phyloP scores from a whole-genome alignment of 1,140 invertebrate genomes.

The Bactericera cockerelli region DNA sequence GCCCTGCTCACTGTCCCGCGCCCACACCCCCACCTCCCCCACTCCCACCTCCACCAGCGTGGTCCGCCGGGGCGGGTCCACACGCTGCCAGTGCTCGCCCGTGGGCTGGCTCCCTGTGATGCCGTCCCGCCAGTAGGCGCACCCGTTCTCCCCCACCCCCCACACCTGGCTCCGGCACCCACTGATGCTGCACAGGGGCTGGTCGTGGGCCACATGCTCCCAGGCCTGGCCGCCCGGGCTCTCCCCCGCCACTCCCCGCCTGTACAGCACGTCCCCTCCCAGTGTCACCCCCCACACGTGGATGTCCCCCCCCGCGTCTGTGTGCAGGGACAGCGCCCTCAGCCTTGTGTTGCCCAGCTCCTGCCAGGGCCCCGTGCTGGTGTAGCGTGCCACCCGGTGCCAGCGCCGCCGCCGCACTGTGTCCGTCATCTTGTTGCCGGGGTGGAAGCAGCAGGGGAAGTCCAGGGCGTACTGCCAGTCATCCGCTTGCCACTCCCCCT shows the following conservation, averaged over 20 bases:
- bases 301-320: slow-evolving; percentile 24
- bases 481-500: slow-evolving; percentile 74
- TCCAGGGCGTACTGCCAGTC: slow-evolving; percentile 91
- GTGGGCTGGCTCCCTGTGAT: slow-evolving; percentile 44
- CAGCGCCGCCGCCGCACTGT: slow-evolving; percentile 71
- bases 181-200: slow-evolving; percentile 55
- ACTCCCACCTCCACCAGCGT: slow-evolving; percentile 62
- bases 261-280: slow-evolving; percentile 64
- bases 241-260: slow-evolving; percentile 51
- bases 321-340: slow-evolving; percentile 58
- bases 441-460: slow-evolving; percentile 72
- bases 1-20: slow-evolving; percentile 40
- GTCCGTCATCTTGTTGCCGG: slow-evolving; percentile 70
- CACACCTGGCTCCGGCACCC: slow-evolving; percentile 55
- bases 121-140: slow-evolving; percentile 58
- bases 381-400: slow-evolving; percentile 64
- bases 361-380: slow-evolving; percentile 73
- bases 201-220: slow-evolving; percentile 63
- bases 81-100: slow-evolving; percentile 41
- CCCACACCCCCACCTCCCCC: slow-evolving; percentile 52
- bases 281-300: slow-evolving; percentile 59
- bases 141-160: slow-evolving; percentile 71
- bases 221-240: slow-evolving; percentile 54
- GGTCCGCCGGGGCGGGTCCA: slow-evolving; percentile 44
- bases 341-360: slow-evolving; percentile 69